phyloP scores from a whole-genome alignment of 2,888 invertebrate species.

The Phyto melanocephala region DNA sequence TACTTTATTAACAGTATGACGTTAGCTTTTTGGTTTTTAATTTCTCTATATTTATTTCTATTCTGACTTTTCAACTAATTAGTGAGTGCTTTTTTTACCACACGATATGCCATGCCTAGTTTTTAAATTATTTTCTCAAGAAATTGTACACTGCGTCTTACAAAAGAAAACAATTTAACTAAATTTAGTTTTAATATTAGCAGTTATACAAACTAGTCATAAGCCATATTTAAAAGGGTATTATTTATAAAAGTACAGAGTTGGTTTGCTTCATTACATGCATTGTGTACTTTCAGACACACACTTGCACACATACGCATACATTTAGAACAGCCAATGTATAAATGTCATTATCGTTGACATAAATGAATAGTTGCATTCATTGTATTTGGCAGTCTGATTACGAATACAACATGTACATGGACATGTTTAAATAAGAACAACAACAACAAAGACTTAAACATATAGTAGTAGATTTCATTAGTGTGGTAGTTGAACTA shows the following conservation, averaged over 20 bases:
- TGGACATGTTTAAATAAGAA: slow-evolving; percentile 28
- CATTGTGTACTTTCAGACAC: background rate
- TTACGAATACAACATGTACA: slow-evolving; percentile 63
- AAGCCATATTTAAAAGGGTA: slow-evolving; percentile 28
- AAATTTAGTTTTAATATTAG: slow-evolving; percentile 14
- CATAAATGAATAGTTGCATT: slow-evolving; percentile 77
- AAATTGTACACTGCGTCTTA: slow-evolving; percentile 29
- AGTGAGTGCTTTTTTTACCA: background rate
- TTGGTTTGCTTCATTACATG: slow-evolving; percentile 17
- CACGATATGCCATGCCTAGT: slow-evolving; percentile 46
- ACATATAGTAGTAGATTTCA: background rate
- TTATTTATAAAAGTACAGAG: background rate
- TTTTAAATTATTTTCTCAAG: slow-evolving; percentile 39
- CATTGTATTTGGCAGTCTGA: slow-evolving; percentile 75
- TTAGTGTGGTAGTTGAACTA: no score
- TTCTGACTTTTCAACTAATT: slow-evolving; percentile 5
- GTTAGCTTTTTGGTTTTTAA: no score
- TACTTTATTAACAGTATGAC: no score
- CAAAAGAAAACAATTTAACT: slow-evolving; percentile 1
- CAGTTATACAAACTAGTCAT: background rate
- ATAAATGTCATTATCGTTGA: slow-evolving; percentile 76
- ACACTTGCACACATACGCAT: background rate
- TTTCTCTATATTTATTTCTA: background rate
- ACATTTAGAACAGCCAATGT: slow-evolving; percentile 40
- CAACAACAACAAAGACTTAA: background rate